phyloP scores from a whole-genome alignment of 53 echinoderm and acorn worm species.

The Echinometra lucunter region DNA sequence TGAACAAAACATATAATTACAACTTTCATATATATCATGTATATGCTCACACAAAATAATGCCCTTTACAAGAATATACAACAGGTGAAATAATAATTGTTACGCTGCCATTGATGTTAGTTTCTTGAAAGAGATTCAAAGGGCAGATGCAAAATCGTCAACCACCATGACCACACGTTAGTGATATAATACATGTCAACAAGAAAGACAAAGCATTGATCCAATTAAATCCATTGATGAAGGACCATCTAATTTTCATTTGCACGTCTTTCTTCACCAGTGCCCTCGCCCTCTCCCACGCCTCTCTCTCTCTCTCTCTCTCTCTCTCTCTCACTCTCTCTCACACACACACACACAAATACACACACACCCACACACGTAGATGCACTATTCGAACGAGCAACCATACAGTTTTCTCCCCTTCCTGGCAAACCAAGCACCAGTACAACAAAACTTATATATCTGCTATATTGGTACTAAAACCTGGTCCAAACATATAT shows the following conservation, averaged over 20 bases:
- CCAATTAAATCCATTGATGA: neutral
- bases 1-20: neutral
- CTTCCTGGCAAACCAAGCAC: neutral
- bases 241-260: neutral
- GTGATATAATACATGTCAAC: neutral
- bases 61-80: neutral
- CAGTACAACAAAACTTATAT: neutral
- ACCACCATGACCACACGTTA: neutral
- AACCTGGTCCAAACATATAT: too few species aligned
- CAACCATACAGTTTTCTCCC: neutral
- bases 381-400: neutral
- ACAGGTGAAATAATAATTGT: too few species aligned
- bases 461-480: too few species aligned
- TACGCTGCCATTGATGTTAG: too few species aligned
- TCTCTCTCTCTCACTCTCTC: neutral
- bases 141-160: neutral
- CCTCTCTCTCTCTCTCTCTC: neutral
- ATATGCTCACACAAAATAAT: neutral
- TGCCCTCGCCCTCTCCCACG: neutral
- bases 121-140: neutral
- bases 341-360: neutral
- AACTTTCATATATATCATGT: neutral
- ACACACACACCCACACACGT: neutral
- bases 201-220: neutral
- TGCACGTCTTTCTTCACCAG: too few species aligned